Evolutionary conservation across 2,888 invertebrate genomes (phyloP), one percentile per base, ranked within the genome.

Genomic region (Nemurella pictetii): DNA sequence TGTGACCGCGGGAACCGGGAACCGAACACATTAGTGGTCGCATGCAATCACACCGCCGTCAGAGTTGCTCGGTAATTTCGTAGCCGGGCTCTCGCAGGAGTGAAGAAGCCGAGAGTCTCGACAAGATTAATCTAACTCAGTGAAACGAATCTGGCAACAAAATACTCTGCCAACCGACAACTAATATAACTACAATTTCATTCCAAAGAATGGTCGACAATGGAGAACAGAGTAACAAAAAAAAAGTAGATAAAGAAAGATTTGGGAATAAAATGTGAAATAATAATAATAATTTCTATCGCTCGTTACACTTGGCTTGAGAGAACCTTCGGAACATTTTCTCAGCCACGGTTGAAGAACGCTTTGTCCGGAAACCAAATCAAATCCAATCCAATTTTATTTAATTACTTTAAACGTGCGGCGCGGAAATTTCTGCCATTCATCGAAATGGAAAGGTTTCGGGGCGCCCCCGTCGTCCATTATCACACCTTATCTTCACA

Each of bases 81-180:
- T 9, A 27, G 9, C 75, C 26, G 26, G 26, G 74, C 75, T 3
- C 5, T n/a, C 26, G 27, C 28, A 25, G 26, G 4, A 27, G 75
- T 3, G 75, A 25, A 20, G 27, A 27, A 72, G 28, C 20, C 4
- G 28, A 28, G 26, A 72, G 55, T 26, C 4, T 72, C n/a, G 27
- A n/a, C 29, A 30, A 80, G 82, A 82, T 82, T 82, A 82, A 82
- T 82, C 28, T 55, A 55, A 55, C 55, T 20, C 15, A n/a, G 55
- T 55, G 82, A 55, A 28, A 82, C 82, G 82, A 82, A 82, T 82
- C 82, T 15, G 32, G 35, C 28, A 30, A 78, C 78, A 30, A 78
- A 78, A 78, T 30, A 28, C 30, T 28, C 78, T 55, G 55, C 55
- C 55, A 55, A 55, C 15, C 55, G 55, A 20, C 55, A 55, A 55